Evolutionary conservation across 2,888 invertebrate species (phyloP), one percentile per base, ranked within the genome.

Genomic region (Clitarchus hookeri): DNA sequence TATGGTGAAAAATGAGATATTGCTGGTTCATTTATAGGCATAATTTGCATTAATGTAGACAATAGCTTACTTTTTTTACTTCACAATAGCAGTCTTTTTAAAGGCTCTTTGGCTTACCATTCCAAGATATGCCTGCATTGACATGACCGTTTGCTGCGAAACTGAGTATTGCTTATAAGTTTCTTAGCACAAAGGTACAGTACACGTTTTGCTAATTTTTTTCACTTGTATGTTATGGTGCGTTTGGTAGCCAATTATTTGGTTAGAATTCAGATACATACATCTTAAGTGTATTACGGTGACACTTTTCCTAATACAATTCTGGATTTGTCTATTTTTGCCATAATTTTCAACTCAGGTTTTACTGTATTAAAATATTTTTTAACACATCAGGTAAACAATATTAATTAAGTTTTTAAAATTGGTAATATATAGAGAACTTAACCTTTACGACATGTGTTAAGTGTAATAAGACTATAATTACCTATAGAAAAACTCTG

Each of bases 21-120:
- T 65, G 65, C 65, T 65, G 65, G 8, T 65, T 65, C 48, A 65
- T 65, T 65, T 65, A n/a, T n/a, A 65, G 65, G 65, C 65, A 65
- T 65, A 65, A 65, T 23, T 65, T 65, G 65, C 65, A 65, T 65
- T n/a, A 65, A n/a, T 65, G 65, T 65, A 65, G 65, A 65, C 65
- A 65, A 65, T 65, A 65, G 65, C 65, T 65, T 65, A 13, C 48
- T 65, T 65, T 65, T 65, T 65, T 65, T 65, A 6, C 65, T 65
- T 65, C 65, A 23, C 23, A 8, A 65, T 65, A 65, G 65, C 65
- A 65, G n/a, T 23, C 16, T 23, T 65, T 65, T 65, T 65, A 65
- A 65, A 19, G 12, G 65, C 23, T 65, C 19, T 65, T 23, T n/a
- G 19, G 16, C 19, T 65, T 65, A 65, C 65, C 65, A 65, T 65